Conservation (phyloP, 1,140 invertebrate genomes). For the Caerostris darwini region DNA sequence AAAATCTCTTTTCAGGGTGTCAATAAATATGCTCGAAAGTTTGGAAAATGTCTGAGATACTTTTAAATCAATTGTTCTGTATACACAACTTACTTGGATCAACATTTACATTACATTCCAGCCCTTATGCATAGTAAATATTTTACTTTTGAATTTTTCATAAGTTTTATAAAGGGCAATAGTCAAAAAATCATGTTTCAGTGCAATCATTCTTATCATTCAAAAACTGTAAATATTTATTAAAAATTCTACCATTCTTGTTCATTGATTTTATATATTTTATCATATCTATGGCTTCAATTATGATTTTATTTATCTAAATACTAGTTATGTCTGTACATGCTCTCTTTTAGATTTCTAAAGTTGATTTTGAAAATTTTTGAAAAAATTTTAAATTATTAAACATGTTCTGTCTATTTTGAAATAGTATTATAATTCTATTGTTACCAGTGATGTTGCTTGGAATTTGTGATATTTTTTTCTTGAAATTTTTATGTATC, state of each 20-base stretch:
- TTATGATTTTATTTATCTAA: neutral
- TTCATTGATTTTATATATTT: neutral
- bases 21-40: neutral
- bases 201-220: slow-evolving; percentile 14
- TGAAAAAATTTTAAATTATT: no score
- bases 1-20: neutral
- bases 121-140: neutral
- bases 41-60: neutral
- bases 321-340: neutral
- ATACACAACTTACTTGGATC: neutral
- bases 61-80: neutral
- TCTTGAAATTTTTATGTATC: no score
- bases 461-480: neutral
- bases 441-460: neutral
- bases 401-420: no score
- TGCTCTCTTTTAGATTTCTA: neutral
- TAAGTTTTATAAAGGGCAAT: neutral
- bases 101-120: neutral
- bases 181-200: neutral
- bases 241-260: neutral
- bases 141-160: neutral
- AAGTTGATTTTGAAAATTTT: neutral
- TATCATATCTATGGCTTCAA: neutral
- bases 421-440: no score
- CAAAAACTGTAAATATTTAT: neutral